phyloP scores from a whole-genome alignment of 2,113 vertebrate genomes.

The Lepus americanus region DNA sequence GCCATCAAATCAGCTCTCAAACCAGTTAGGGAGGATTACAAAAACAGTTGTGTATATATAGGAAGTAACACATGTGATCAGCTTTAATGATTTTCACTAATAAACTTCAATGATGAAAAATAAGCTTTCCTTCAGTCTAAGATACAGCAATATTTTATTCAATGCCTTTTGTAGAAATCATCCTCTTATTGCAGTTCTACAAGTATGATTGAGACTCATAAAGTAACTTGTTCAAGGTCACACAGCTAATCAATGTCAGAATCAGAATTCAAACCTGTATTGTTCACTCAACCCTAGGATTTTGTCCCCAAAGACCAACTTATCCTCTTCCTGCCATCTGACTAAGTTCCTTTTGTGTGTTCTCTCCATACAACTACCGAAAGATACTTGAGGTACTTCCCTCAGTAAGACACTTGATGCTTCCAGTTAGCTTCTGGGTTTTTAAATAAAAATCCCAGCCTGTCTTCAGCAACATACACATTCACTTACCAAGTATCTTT shows the following conservation, averaged over 20 bases:
- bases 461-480: neutral
- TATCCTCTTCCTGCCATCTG: neutral
- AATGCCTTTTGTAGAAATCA: neutral
- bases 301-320: neutral
- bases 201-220: neutral
- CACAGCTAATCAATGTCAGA: neutral
- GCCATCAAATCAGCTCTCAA: constrained; percentile 23
- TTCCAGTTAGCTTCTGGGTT: neutral
- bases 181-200: neutral
- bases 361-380: neutral
- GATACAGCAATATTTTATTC: neutral
- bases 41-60: too few relatives aligned
- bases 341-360: constrained; percentile 30
- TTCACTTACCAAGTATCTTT: neutral
- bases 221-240: constrained; percentile 18
- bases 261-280: neutral
- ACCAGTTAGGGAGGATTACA: neutral
- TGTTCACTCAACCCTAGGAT: neutral
- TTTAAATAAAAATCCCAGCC: neutral
- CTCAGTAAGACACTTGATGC: neutral
- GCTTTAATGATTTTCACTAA: constrained; percentile 10
- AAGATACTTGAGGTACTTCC: neutral
- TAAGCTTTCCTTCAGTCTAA: neutral
- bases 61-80: neutral
- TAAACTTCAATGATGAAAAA: neutral